Percentiles rank a stretch among this genome's conserved stretches.
phyloP scores from a whole-genome alignment of 1,140 invertebrate genomes.

The Catajapyx aquilonaris region DNA sequence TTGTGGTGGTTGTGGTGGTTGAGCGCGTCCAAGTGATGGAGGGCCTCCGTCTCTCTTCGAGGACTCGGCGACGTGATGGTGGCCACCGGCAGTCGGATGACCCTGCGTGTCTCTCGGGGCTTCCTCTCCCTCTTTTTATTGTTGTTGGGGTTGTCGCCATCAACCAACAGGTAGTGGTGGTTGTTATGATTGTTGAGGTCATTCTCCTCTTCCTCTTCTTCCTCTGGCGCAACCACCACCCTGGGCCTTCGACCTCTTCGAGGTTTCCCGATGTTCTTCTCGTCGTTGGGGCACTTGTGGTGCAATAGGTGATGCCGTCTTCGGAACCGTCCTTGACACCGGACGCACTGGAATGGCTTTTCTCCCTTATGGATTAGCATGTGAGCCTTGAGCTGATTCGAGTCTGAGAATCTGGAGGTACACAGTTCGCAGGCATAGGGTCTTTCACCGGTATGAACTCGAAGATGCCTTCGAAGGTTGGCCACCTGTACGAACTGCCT shows the following conservation, averaged over 20 bases:
- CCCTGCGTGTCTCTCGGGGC: conserved; percentile 22
- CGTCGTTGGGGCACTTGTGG: conserved; percentile 49
- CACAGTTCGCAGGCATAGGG: conserved; percentile 84
- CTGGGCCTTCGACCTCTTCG: conserved; percentile 4
- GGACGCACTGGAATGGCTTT: conserved; percentile 61
- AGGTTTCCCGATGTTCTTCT: conserved; percentile 10
- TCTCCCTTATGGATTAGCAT: conserved; percentile 71
- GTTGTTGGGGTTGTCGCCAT: conserved; percentile 10
- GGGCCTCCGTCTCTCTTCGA: too few relatives aligned
- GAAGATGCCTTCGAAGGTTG: conserved; percentile 74
- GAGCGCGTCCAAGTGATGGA: too few relatives aligned
- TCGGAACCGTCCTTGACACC: conserved; percentile 52
- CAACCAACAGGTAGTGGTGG: conserved; percentile 15
- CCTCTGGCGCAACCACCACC: conserved; percentile 13
- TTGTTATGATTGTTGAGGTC: too few relatives aligned
- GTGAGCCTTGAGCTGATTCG: conserved; percentile 83
- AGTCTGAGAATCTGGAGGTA: conserved; percentile 73
- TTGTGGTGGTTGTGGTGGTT: conserved; percentile 18
- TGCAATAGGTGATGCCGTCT: conserved; percentile 62
- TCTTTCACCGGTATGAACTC: conserved; percentile 87
- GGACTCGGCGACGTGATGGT: conserved; percentile 16
- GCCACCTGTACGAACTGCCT: conserved; percentile 84
- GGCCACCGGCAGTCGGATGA: conserved; percentile 14
- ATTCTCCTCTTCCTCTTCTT: conserved; percentile 19
- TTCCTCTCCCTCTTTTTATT: conserved; percentile 17